These are phyloP conservation scores for Bugula neritina DNA, from an alignment of 2,888 invertebrate species.

Conservation along the genomic window DNA sequence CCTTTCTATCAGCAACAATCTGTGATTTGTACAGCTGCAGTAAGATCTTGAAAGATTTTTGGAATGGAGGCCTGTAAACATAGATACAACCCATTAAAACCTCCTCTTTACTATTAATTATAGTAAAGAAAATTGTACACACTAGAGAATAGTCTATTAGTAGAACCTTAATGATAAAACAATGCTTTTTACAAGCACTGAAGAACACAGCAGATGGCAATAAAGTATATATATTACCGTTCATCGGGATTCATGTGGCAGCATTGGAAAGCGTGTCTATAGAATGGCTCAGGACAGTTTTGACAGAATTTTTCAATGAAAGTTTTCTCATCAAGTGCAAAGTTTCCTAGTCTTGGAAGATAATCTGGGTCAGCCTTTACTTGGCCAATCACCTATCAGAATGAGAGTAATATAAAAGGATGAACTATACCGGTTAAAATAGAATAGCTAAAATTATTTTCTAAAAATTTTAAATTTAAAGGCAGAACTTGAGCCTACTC, in stretches of 20 bases:
- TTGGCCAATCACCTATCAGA: conserved; percentile 79
- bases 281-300: conserved; percentile 78
- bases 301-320: conserved; percentile 80
- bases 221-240: too few relatives aligned
- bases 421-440: neutral
- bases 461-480: too few relatives aligned
- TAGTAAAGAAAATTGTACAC: too few relatives aligned
- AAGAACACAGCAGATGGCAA: too few relatives aligned
- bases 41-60: neutral
- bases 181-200: too few relatives aligned
- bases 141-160: too few relatives aligned
- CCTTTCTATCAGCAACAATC: neutral
- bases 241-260: conserved; percentile 84
- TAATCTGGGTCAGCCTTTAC: conserved; percentile 92
- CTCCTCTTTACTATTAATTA: too few relatives aligned
- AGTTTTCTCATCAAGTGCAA: conserved; percentile 78
- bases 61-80: neutral
- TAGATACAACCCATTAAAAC: neutral
- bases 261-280: conserved; percentile 79
- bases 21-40: neutral
- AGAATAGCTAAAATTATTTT: conserved; percentile 22
- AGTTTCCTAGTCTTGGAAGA: conserved; percentile 81
- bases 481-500: too few relatives aligned
- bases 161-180: too few relatives aligned
- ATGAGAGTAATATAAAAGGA: too few relatives aligned